Conservation (phyloP, 2,797 vertebrate genomes). For the Peromyscus melanophrys region DNA sequence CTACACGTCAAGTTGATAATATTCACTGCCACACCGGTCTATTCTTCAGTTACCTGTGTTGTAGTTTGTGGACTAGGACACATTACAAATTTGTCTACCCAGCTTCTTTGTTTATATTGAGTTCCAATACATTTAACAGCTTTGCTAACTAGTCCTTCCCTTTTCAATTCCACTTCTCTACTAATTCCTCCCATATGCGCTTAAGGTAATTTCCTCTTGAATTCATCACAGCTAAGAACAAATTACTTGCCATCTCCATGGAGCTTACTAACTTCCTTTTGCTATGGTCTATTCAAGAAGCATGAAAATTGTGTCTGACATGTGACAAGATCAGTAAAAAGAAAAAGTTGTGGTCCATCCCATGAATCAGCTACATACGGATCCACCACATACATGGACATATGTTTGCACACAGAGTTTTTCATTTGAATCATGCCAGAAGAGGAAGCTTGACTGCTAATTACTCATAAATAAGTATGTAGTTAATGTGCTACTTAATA, state of each 20-base stretch:
- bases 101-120: neutral
- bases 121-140: constrained; percentile 36
- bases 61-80: neutral
- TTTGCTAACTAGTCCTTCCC: neutral
- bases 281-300: neutral
- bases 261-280: neutral
- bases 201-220: constrained; percentile 55
- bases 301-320: neutral
- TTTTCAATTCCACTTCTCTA: neutral
- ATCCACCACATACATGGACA: neutral
- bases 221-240: neutral
- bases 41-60: neutral
- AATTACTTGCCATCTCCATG: neutral
- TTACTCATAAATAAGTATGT: constrained; percentile 21
- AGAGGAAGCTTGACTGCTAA: neutral
- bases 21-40: neutral
- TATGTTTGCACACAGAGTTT: neutral
- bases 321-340: neutral
- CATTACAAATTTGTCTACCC: constrained; percentile 23
- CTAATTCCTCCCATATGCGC: neutral
- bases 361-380: neutral
- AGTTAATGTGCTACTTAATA: neutral
- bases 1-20: neutral
- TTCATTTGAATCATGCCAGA: neutral
- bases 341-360: neutral